Evolutionary conservation across 2,888 invertebrate species (phyloP).

Genomic region (Vesta saturnalis): DNA sequence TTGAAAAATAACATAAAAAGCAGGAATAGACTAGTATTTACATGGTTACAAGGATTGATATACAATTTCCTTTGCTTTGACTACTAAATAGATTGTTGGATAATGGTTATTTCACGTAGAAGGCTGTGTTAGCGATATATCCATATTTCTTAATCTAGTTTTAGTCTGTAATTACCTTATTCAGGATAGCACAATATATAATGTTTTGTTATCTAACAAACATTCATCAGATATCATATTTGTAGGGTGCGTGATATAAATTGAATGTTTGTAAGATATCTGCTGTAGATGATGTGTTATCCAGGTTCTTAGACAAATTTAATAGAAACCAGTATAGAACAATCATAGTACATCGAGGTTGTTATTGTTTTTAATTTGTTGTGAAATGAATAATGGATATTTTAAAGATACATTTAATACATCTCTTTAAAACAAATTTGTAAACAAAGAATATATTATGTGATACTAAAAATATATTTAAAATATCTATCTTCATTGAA

Average conservation of each 20-base stretch:
- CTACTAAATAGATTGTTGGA: constrained; percentile 10
- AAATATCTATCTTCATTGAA: constrained; percentile 37
- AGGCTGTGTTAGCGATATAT: constrained; percentile 40
- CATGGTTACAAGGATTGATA: constrained; percentile 19
- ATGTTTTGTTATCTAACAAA: too few relatives aligned
- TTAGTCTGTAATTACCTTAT: background rate
- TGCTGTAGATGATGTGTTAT: constrained; percentile 10
- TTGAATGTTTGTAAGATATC: background rate
- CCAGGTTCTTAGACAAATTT: constrained; percentile 20
- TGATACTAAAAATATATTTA: constrained; percentile 35
- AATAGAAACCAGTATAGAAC: constrained; percentile 31
- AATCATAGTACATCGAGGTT: constrained; percentile 40
- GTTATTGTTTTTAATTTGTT: constrained; percentile 37
- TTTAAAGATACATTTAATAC: constrained; percentile 37
- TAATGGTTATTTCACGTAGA: constrained; percentile 37
- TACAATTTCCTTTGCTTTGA: background rate
- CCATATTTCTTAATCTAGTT: constrained; percentile 25
- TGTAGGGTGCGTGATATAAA: too few relatives aligned
- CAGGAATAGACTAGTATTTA: constrained; percentile 7
- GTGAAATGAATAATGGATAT: constrained; percentile 35
- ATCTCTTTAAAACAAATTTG: constrained; percentile 6
- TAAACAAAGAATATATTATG: constrained; percentile 28
- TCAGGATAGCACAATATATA: too few relatives aligned
- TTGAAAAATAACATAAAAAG: background rate
- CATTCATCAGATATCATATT: too few relatives aligned